Evolutionary conservation across 2,113 vertebrate genomes (phyloP).

Genomic region (Salvator merianae): DNA sequence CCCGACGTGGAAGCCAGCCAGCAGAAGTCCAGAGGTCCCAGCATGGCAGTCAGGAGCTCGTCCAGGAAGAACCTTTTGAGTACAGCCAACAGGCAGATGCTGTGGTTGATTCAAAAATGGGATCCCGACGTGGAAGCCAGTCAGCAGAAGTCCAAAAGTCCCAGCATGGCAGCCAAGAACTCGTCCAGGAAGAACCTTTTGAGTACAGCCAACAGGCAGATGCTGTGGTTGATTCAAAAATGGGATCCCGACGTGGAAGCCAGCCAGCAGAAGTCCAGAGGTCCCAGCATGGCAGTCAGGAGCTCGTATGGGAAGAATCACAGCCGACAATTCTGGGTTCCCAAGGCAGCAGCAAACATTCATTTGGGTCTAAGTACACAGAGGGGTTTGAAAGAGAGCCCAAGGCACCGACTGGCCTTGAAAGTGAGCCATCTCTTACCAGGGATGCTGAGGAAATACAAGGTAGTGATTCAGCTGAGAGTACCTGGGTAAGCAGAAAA

Average conservation of each 20-base stretch:
- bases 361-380: neutral
- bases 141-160: neutral
- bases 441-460: neutral
- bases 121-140: neutral
- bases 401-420: neutral
- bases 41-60: neutral
- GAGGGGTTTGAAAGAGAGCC: neutral
- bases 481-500: slow-evolving; percentile 8
- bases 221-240: no score
- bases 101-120: accelerated
- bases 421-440: neutral
- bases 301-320: neutral
- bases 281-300: neutral
- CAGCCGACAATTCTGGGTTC: neutral
- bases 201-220: neutral
- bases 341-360: neutral
- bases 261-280: neutral
- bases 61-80: no score
- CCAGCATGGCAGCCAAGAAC: neutral
- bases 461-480: neutral
- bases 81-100: neutral
- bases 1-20: neutral
- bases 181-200: no score
- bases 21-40: neutral
- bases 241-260: neutral